A percentile compares a stretch with the other conserved stretches of the same genome.
Evolutionary conservation across 2,797 vertebrate species (phyloP).

Genomic region (Aulostomus chinensis): DNA sequence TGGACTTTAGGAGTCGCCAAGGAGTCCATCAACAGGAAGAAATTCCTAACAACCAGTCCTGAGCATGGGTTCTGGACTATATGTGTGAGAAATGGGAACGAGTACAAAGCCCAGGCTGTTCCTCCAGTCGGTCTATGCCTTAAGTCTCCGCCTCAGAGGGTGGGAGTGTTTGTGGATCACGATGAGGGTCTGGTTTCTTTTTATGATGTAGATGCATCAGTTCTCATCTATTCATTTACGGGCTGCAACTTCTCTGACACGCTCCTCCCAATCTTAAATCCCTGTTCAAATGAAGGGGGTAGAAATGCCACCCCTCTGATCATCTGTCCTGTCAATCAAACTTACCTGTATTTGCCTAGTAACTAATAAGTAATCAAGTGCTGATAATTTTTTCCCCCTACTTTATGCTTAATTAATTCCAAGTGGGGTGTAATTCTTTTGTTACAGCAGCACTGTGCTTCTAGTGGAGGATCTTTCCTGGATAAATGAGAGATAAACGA

Average conservation of each 20-base stretch:
- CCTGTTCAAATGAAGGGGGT: rapidly evolving
- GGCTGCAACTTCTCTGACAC: not conserved
- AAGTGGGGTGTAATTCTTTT: too few relatives aligned
- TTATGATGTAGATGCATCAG: not conserved
- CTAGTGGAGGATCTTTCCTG: too few relatives aligned
- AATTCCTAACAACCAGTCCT: rapidly evolving
- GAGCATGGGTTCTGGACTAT: not conserved
- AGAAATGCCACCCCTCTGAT: not conserved
- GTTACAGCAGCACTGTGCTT: too few relatives aligned
- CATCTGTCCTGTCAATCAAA: slow-evolving; percentile 6
- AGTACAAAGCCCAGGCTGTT: not conserved
- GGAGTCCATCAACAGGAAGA: not conserved
- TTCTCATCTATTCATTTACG: not conserved
- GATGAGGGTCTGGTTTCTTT: not conserved
- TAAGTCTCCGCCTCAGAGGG: not conserved
- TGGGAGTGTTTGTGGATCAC: slow-evolving; percentile 2
- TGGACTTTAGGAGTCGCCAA: not conserved
- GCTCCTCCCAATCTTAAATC: not conserved
- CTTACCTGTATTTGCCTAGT: too few relatives aligned
- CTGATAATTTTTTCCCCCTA: too few relatives aligned
- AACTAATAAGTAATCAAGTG: too few relatives aligned
- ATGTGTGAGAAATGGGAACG: not conserved
- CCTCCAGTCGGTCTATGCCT: rapidly evolving
- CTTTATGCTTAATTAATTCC: too few relatives aligned
- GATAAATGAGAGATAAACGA: too few relatives aligned